Percentiles rank a stretch among this genome's conserved stretches.
These are phyloP conservation scores for Drosophila buzzatii DNA, from an alignment of 2,888 invertebrate species.

Conservation along the genomic window DNA sequence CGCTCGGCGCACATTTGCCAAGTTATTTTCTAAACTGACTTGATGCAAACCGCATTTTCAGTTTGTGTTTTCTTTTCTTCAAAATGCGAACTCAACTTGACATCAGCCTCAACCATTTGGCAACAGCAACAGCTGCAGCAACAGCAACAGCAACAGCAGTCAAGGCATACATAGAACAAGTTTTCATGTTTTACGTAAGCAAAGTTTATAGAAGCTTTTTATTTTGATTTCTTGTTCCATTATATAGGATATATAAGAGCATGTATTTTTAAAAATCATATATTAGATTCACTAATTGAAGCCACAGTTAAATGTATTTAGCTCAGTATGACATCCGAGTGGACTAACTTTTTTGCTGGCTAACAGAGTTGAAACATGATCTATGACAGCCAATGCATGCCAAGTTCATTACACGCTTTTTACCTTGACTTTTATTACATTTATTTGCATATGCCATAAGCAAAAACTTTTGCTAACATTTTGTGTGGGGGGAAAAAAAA, in stretches of 20 bases:
- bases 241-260: neutral
- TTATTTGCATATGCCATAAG: conserved; percentile 6
- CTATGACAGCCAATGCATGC: neutral
- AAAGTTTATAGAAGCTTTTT: neutral
- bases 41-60: conserved; percentile 26
- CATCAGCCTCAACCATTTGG: conserved; percentile 49
- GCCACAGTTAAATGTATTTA: neutral
- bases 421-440: conserved; percentile 20
- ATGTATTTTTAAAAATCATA: neutral
- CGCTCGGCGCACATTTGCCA: conserved; percentile 30
- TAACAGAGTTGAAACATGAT: neutral
- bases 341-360: neutral
- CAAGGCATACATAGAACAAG: conserved; percentile 1
- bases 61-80: conserved; percentile 25
- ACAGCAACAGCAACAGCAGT: neutral
- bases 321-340: neutral
- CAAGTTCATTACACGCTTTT: conserved; percentile 20
- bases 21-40: conserved; percentile 12
- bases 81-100: conserved; percentile 50
- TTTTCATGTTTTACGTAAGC: neutral
- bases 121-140: conserved; percentile 31
- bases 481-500: neutral
- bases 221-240: neutral
- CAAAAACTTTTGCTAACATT: conserved; percentile 23
- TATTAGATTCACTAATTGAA: neutral